Percentiles rank a stretch among this genome's conserved stretches.
phyloP scores from a whole-genome alignment of 2,797 vertebrate species.

The Delichon dasypus region DNA sequence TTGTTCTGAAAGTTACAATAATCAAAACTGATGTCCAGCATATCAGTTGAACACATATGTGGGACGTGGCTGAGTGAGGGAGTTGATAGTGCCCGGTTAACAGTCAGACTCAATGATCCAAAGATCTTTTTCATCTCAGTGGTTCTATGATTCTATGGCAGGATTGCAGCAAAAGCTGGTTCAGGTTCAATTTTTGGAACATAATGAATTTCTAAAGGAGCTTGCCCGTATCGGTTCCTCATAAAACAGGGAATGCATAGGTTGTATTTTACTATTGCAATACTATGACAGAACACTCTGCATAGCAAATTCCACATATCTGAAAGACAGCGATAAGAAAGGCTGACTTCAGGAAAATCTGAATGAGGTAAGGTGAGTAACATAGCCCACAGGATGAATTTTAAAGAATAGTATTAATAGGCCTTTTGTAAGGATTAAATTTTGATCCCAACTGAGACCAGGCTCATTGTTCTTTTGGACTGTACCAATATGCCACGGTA shows the following conservation, averaged over 20 bases:
- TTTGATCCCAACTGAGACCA: neutral
- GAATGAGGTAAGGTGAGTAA: neutral
- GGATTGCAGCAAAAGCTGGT: neutral
- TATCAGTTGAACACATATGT: neutral
- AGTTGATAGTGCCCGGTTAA: neutral
- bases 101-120: neutral
- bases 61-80: neutral
- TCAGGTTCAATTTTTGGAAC: neutral
- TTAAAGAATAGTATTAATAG: neutral
- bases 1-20: neutral
- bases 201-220: neutral
- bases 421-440: neutral
- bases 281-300: neutral
- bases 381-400: neutral
- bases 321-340: neutral
- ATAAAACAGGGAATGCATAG: neutral
- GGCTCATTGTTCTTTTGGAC: neutral
- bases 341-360: neutral
- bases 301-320: neutral
- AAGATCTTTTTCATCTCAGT: neutral
- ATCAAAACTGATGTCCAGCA: rapidly evolving
- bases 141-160: neutral
- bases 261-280: neutral
- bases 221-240: neutral
- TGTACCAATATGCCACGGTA: neutral